Base-by-base conservation (phyloP, 1,140 invertebrate species). In the Drosophila malerkotliana region DNA sequence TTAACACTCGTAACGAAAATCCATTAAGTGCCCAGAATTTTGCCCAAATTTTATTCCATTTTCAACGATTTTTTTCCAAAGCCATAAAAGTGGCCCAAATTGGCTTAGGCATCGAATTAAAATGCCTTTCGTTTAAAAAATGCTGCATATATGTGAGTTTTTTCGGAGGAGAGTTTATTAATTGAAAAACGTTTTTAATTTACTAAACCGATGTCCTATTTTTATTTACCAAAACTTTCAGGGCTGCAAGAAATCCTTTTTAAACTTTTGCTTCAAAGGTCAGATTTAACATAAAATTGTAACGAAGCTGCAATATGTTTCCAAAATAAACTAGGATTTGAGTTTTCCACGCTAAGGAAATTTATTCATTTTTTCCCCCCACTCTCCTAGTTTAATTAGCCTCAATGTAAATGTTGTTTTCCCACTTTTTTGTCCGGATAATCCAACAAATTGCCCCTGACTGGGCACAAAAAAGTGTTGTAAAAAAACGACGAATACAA, bases 11-110 rank as follows among this genome's bases (percentile, higher is more conserved):
- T 56, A 45, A 37, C 60, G 45, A 56, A 81, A 85, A 87, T 77
- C 83, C 83, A 87, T 87, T 88, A 88, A 79, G 79, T 79, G 66
- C 39, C n/a, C 56, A 67, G 64, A 59, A 45, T 68, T 72, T 77
- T 60, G 53, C 47, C 41, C 32, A 64, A 74, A 47, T 41, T 56
- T 34, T 52, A 59, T 72, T 72, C 30, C 39, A 63, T 74, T 74
- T 37, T 53, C 41, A 18, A 41, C n/a, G 15, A 21, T 39, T 64
- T 28, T 28, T 72, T 59, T 47, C 9, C 7, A 8, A 48, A 69
- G 30, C 66, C 15, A 48, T 52, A 59, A 72, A 72, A 59, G 34
- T 52, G n/a, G 21, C 15, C 4, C 66, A 59, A 72, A 72, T 72
- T 72, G 66, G 68, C 30, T 69, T 41, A 37, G 55, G 12, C 28